These are phyloP conservation scores for Sphenodon punctatus DNA, from an alignment of 2,797 vertebrate species.

Conservation along the genomic window DNA sequence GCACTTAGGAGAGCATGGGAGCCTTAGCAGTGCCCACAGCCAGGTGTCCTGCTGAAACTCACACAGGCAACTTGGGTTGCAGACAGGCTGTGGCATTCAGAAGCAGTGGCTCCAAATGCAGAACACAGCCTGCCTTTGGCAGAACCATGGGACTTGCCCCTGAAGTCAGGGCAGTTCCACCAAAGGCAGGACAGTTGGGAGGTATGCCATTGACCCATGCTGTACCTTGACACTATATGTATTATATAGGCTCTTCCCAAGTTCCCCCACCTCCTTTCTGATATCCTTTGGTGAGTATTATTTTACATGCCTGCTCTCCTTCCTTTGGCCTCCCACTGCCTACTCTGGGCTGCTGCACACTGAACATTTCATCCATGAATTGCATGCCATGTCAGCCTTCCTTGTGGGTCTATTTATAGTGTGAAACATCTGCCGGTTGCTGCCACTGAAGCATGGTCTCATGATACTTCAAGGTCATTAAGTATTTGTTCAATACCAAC, in stretches of 20 bases:
- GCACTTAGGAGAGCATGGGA: too few relatives aligned
- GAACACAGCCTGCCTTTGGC: too few relatives aligned
- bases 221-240: rapidly evolving
- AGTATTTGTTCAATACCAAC: background rate
- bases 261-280: background rate
- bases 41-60: too few relatives aligned
- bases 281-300: background rate
- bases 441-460: background rate
- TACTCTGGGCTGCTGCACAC: background rate
- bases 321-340: background rate
- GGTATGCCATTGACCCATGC: too few relatives aligned
- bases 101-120: too few relatives aligned
- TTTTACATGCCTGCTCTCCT: background rate
- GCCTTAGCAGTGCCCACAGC: too few relatives aligned
- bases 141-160: too few relatives aligned
- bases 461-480: constrained; percentile 9
- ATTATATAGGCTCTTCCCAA: background rate
- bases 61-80: too few relatives aligned
- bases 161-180: too few relatives aligned
- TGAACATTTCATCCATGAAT: background rate
- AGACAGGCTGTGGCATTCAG: too few relatives aligned
- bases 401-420: background rate
- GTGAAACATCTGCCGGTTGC: background rate
- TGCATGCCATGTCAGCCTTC: constrained; percentile 15
- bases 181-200: too few relatives aligned